These are phyloP conservation scores for Syrista parreyssii DNA, from an alignment of 2,888 invertebrate species.

Conservation along the genomic window DNA sequence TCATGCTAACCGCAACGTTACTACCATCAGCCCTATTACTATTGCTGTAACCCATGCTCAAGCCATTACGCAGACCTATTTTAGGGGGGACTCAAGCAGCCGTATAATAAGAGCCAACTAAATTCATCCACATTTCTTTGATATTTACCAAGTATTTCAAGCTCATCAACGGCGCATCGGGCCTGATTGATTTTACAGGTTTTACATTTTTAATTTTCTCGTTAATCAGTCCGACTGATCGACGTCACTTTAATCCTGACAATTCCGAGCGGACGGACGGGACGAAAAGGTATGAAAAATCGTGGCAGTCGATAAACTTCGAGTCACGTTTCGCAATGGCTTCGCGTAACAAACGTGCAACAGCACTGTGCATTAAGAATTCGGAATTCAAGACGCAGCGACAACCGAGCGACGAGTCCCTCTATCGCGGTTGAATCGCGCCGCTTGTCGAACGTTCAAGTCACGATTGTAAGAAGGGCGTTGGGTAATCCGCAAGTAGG, in stretches of 20 bases:
- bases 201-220: not conserved
- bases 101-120: not conserved
- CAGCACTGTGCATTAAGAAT: not conserved
- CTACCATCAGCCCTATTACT: not conserved
- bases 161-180: too few relatives aligned
- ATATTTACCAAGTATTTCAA: too few relatives aligned
- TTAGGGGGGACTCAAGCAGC: not conserved
- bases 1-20: not conserved
- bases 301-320: not conserved
- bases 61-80: not conserved
- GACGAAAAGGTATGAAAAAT: not conserved
- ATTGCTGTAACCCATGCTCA: not conserved
- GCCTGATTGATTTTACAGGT: not conserved
- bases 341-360: not conserved
- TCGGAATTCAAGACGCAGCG: not conserved
- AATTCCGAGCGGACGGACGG: too few relatives aligned
- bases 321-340: not conserved
- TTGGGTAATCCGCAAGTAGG: not conserved
- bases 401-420: not conserved
- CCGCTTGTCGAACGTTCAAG: not conserved
- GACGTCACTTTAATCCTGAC: too few relatives aligned
- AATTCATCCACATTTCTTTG: not conserved
- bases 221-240: too few relatives aligned
- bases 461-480: not conserved
- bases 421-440: not conserved